Evolutionary conservation across 2,888 invertebrate genomes (phyloP).

Genomic region (Morpho achilles): DNA sequence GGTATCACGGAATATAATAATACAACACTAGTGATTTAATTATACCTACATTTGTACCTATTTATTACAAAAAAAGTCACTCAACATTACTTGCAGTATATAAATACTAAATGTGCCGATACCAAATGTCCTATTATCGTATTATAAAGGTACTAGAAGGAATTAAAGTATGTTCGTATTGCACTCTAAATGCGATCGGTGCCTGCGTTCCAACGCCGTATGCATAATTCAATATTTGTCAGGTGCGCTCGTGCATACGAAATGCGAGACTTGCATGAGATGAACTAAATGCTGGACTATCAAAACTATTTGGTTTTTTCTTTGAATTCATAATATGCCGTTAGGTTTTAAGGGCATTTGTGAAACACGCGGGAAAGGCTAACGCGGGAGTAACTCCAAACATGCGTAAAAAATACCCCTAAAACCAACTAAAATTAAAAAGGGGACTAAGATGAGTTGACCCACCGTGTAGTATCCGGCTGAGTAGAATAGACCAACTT

Average conservation of each 20-base stretch:
- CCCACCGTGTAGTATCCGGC: too few relatives aligned
- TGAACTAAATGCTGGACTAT: slow-evolving; percentile 12
- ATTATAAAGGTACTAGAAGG: slow-evolving; percentile 5
- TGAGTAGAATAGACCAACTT: too few relatives aligned
- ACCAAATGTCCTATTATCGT: slow-evolving; percentile 2
- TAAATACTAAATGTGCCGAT: neutral
- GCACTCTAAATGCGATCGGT: slow-evolving; percentile 11
- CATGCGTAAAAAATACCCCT: too few relatives aligned
- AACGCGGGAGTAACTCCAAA: too few relatives aligned
- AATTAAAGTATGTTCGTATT: slow-evolving; percentile 9
- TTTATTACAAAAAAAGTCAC: too few relatives aligned
- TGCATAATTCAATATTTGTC: slow-evolving; percentile 22
- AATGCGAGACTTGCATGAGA: slow-evolving; percentile 12
- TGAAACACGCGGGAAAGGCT: too few relatives aligned
- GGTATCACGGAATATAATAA: too few relatives aligned
- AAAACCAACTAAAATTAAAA: too few relatives aligned
- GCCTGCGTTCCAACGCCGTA: slow-evolving; percentile 13
- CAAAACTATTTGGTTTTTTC: neutral
- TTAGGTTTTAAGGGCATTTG: neutral
- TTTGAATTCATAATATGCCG: neutral
- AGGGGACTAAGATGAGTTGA: too few relatives aligned
- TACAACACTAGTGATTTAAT: too few relatives aligned
- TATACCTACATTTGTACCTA: too few relatives aligned
- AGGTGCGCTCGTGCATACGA: slow-evolving; percentile 19
- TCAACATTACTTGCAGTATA: neutral